Base-by-base conservation (phyloP, 2,888 invertebrate genomes). In the Diachrysia chrysitis region DNA sequence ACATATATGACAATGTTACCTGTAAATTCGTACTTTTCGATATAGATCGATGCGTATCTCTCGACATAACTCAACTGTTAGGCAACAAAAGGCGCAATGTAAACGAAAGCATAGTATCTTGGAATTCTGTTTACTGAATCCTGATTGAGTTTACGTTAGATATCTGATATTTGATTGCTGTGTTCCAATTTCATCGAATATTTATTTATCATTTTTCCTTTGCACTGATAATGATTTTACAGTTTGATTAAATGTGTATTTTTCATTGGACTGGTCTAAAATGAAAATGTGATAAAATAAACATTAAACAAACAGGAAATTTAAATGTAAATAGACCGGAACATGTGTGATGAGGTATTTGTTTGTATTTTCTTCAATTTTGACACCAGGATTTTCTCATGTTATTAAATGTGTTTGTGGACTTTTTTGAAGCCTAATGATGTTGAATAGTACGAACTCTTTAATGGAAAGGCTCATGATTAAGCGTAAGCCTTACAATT, bases 61-160 rank as follows among this genome's bases (percentile, higher is more conserved):
- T 75, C 69, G 59, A 68, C 37, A 75, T 73, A 61, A 51, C 53
- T 64, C 63, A 73, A 56, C 63, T 61, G 48, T 19, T 14, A 14
- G 32, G 19, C 54, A 78, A 78, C 78, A 71, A 81, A 76, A 81
- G 60, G 53, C 68, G 58, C 68, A 66, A 63, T 69, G 69, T 73
- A 78, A 76, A 76, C 69, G 79, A 76, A 80, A 80, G 55, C 55
- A 51, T 54, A 48, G 58, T 46, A 75, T 81, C 68, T 66, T 66
- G 32, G 37, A 53, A 55, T 46, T 14, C 55, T 81, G 68, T 78
- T 79, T 78, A 70, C 72, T 58, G 67, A 58, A 54, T 71, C 60
- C 59, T 76, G 76, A 81, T 81, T 81, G 80, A 67, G 67, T 81
- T 81, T 81, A 51, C 63, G 61, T 70, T 73, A 64, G 78, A 82